A percentile compares a stretch with the other conserved stretches of the same genome.
phyloP scores from a whole-genome alignment of 2,113 vertebrate genomes.

The Crotalus helleri region DNA sequence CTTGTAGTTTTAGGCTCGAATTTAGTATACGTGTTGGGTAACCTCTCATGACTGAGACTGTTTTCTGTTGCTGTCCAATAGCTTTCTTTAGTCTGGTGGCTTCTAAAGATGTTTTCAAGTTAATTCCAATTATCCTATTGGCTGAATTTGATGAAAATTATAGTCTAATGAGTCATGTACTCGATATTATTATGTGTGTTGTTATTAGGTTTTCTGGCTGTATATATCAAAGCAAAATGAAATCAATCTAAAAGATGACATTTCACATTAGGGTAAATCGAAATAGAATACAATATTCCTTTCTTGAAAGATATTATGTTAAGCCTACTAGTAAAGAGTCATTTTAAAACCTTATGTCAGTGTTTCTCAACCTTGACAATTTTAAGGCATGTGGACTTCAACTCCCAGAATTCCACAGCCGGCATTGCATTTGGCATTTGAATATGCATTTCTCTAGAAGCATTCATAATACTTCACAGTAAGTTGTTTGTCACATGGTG shows the following conservation, averaged over 20 bases:
- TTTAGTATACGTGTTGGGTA: not conserved
- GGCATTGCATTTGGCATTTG: not conserved
- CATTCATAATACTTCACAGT: not conserved
- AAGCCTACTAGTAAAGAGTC: constrained; percentile 42
- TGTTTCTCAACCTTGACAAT: too few relatives aligned
- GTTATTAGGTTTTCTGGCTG: not conserved
- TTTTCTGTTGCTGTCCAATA: not conserved
- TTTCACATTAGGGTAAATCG: not conserved
- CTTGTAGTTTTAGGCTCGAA: not conserved
- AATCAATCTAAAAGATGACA: not conserved
- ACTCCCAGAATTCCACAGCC: too few relatives aligned
- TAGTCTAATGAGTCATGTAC: not conserved
- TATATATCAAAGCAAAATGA: not conserved
- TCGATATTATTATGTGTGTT: not conserved
- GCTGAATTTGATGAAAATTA: not conserved
- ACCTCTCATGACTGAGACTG: not conserved
- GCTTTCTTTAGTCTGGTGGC: not conserved
- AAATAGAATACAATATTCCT: not conserved
- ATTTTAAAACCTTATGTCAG: constrained; percentile 20
- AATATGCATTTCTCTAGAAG: not conserved
- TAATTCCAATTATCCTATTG: not conserved
- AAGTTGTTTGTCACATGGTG: not conserved
- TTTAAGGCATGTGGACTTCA: too few relatives aligned
- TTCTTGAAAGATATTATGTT: not conserved
- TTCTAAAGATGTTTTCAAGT: not conserved